Evolutionary conservation across 1,140 invertebrate genomes (phyloP), one percentile per base, ranked within the genome.

Genomic region (Drosophila pectinifera): DNA sequence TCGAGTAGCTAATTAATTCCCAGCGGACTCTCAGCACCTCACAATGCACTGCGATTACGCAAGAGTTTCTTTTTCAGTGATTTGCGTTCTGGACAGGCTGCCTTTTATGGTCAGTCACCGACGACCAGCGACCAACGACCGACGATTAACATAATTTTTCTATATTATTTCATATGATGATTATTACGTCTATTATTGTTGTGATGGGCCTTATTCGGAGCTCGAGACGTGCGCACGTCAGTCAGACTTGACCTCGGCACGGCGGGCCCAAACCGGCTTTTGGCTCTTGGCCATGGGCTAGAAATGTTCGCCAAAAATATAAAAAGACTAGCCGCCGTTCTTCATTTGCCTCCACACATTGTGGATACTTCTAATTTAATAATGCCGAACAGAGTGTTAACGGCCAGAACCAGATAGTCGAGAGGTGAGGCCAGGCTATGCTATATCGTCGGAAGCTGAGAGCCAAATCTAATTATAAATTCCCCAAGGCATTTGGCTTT

Each of bases 121-220:
- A n/a, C 39, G 55, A 43, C 55, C 41, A 22, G 4, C 16, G 24
- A 31, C 31, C 49, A 16, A 28, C 48, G 28, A 20, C 16, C 48
- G 26, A 14, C 48, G 72, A 89, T 86, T 86, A 83, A 65, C 83
- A 86, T 86, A 86, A 86, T 88, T 76, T 83, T 82, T 73, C 58
- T 76, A 73, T 83, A 88, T 83, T 89, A 88, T 83, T 89, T 69
- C 75, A 79, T 78, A 69, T 68, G 48, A 74, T 68, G 68, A 63
- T 79, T 70, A 79, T 83, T 83, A 88, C 80, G 65, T 53, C 54
- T 59, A 70, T 80, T 74, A 78, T 86, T 57, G 54, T 59, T 58
- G 39, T 46, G 49, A 18, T 70, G 63, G 42, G 74, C 75, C 64
- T 83, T 78, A 62, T 83, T 83, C 78, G 20, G 80, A 39, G 54